A percentile compares a stretch with the other conserved stretches of the same genome.
Conservation (phyloP, 2,797 vertebrate genomes). For the Typhlichthys subterraneus region DNA sequence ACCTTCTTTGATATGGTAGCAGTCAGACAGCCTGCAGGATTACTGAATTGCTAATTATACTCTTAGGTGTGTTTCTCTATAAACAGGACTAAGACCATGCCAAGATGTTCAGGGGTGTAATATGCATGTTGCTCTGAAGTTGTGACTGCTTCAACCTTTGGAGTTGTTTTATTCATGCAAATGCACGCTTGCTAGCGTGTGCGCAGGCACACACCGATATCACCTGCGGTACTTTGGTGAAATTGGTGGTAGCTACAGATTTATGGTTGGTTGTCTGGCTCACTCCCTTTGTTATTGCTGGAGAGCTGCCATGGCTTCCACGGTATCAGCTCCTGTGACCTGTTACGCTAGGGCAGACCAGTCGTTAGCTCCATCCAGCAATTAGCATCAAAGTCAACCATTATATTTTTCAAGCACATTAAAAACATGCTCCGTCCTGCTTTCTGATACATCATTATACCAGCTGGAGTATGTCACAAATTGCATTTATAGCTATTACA, state of each 20-base stretch:
- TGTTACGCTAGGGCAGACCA: constrained; percentile 71
- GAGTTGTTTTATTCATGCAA: constrained; percentile 73
- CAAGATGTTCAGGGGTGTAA: constrained; percentile 74
- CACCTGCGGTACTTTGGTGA: constrained; percentile 55
- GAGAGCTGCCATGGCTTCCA: constrained; percentile 76
- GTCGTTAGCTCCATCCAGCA: constrained; percentile 59
- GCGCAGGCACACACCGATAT: constrained; percentile 24
- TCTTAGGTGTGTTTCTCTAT: constrained; percentile 77
- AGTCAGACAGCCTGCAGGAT: constrained; percentile 76
- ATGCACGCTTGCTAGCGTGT: not conserved
- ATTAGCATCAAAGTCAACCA: constrained; percentile 49
- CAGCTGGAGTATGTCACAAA: constrained; percentile 6
- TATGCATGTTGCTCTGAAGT: constrained; percentile 81
- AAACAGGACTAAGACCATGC: constrained; percentile 70
- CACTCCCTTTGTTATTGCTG: constrained; percentile 73
- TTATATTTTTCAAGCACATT: constrained; percentile 50
- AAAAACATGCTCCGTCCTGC: constrained; percentile 55
- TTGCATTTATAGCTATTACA: constrained; percentile 28
- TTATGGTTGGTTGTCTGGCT: constrained; percentile 68
- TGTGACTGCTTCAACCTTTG: constrained; percentile 76
- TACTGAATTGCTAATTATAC: constrained; percentile 76
- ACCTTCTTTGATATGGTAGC: constrained; percentile 73
- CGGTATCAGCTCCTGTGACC: constrained; percentile 76
- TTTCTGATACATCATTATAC: constrained; percentile 52
- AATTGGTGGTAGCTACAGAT: constrained; percentile 76